Base-by-base conservation (phyloP, 2,113 vertebrate genomes). In the Xiphias gladius region DNA sequence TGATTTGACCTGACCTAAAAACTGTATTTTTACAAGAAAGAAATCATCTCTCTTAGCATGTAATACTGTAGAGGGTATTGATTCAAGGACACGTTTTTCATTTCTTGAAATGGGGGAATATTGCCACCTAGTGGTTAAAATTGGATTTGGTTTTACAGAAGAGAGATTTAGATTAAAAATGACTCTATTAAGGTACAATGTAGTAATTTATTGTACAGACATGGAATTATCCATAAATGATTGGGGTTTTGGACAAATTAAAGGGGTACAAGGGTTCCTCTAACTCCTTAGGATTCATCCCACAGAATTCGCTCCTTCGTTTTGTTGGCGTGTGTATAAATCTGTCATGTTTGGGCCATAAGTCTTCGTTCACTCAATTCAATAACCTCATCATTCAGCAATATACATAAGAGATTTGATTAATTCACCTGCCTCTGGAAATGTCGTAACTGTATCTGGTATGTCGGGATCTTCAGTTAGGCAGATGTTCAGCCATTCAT, bases 101-200 rank as follows among this genome's bases (percentile, higher is more conserved):
- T 14, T 26, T 62, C 22, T 32, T 30, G 35, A 37, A 39, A 54
- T 83, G 28, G 35, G 26, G 32, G 4, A 43, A 79, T 63, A 78
- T 28, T 76, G 68, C 83, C 89, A 78, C 50, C 85, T 81, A 67
- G 85, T 86, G 89, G 87, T 79, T 2, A 28, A 48, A 43, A 35
- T 17, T 52, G 4, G 20, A 76, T 22, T 16, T 64, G 52, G 28
- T 30, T 28, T 24, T 1, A 39, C 46, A 73, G 58, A 61, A 55
- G 3, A 9, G 37, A 8, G 22, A 4, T 7, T 30, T 11, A 8
- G 14, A 20, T 52, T 52, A 46, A 52, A 22, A 52, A 52, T 52
- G 7, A 22, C 43, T 46, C 16, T 14, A 6, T 22, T 20, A 22
- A 52, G 2, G 13, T 32, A 64, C 5, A 43, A 35, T 28, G 48